A percentile compares a stretch with the other conserved stretches of the same genome.
phyloP scores from a whole-genome alignment of 2,888 invertebrate genomes.

The Ferrisia virgata region DNA sequence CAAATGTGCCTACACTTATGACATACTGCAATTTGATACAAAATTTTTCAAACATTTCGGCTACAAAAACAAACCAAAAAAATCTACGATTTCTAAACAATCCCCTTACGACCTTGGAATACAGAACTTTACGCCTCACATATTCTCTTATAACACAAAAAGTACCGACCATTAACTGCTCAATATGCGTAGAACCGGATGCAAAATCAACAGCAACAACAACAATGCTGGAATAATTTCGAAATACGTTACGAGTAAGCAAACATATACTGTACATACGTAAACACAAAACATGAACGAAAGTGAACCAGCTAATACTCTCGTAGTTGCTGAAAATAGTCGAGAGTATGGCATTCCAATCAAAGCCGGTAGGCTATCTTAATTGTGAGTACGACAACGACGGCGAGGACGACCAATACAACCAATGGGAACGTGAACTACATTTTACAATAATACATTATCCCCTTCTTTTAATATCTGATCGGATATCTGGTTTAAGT shows the following conservation, averaged over 20 bases:
- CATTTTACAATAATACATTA: neutral
- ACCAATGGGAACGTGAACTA: neutral
- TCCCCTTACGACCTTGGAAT: too few species aligned
- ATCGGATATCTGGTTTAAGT: neutral
- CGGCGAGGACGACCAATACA: neutral
- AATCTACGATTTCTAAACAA: too few species aligned
- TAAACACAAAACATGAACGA: neutral
- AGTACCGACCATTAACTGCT: too few species aligned
- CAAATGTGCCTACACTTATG: too few species aligned
- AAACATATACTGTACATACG: too few species aligned
- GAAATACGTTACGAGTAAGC: neutral
- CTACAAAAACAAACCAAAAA: too few species aligned
- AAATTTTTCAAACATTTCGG: too few species aligned
- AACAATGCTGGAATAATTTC: neutral
- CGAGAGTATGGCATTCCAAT: neutral
- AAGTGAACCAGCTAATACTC: neutral
- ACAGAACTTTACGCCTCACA: too few species aligned
- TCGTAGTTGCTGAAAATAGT: neutral
- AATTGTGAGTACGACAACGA: neutral
- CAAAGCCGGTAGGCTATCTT: neutral
- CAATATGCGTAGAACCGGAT: neutral
- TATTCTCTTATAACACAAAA: too few species aligned
- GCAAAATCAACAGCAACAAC: too few species aligned
- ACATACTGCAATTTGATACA: too few species aligned
- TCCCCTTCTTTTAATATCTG: neutral